Conservation (phyloP, 2,888 invertebrate genomes). For the Stenichneumon culpator region DNA sequence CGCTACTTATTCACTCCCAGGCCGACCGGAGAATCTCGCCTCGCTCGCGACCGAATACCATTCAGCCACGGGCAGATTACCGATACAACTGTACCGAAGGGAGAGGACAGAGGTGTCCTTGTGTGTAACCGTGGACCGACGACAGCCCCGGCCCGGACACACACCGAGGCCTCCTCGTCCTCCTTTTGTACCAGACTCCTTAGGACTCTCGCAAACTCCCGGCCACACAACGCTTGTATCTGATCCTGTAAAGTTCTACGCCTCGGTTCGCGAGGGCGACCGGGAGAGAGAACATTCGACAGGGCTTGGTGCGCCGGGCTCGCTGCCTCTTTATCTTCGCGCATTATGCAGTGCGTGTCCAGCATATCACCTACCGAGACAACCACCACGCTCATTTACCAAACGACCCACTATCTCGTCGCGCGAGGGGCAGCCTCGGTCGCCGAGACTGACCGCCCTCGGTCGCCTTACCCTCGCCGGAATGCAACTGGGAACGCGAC, state of each 20-base stretch:
- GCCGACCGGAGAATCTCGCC: slow-evolving; percentile 36
- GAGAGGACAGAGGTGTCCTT: slow-evolving; percentile 30
- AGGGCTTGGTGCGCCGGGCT: slow-evolving; percentile 20
- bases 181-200: slow-evolving; percentile 17
- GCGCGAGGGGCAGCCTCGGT: neutral
- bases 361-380: slow-evolving; percentile 69
- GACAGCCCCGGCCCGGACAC: slow-evolving; percentile 27
- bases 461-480: slow-evolving; percentile 19
- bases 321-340: slow-evolving; percentile 67
- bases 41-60: slow-evolving; percentile 13
- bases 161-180: slow-evolving; percentile 1
- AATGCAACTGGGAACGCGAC: slow-evolving; percentile 43
- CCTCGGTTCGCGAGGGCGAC: slow-evolving; percentile 51
- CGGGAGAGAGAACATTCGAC: slow-evolving; percentile 22
- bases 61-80: slow-evolving; percentile 56
- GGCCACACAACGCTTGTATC: slow-evolving; percentile 66
- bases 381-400: slow-evolving; percentile 66
- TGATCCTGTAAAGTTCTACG: slow-evolving; percentile 70
- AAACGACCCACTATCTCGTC: slow-evolving; percentile 57
- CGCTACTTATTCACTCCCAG: slow-evolving; percentile 36
- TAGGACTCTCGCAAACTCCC: slow-evolving; percentile 58
- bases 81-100: slow-evolving; percentile 50
- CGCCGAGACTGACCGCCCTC: slow-evolving; percentile 4
- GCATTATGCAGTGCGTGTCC: slow-evolving; percentile 73
- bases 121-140: slow-evolving; percentile 25